These are phyloP conservation scores for Microtus pennsylvanicus DNA, from an alignment of 2,113 vertebrate genomes.

Conservation along the genomic window DNA sequence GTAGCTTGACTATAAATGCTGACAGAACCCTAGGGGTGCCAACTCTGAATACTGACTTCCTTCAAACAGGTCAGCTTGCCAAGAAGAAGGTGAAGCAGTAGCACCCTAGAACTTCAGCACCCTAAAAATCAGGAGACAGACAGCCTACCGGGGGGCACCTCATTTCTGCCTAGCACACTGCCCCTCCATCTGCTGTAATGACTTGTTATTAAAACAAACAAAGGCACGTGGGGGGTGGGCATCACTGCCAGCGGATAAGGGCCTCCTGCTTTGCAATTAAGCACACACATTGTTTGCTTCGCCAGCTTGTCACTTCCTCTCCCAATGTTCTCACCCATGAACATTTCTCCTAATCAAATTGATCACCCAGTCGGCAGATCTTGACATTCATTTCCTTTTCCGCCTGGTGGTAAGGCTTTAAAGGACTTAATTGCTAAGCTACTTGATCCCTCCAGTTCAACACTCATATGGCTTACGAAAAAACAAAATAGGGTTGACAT, in stretches of 20 bases:
- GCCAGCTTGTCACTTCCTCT: slow-evolving; percentile 42
- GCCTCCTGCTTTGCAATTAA: slow-evolving; percentile 71
- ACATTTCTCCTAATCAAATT: slow-evolving; percentile 63
- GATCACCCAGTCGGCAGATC: slow-evolving; percentile 48
- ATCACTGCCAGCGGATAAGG: slow-evolving; percentile 56
- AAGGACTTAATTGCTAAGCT: slow-evolving; percentile 62
- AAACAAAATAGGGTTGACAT: slow-evolving; percentile 23
- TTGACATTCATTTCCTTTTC: slow-evolving; percentile 62
- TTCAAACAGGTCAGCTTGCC: neutral
- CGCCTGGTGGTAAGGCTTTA: slow-evolving; percentile 18
- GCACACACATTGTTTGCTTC: slow-evolving; percentile 53
- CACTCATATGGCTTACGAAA: neutral
- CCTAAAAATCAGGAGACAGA: neutral
- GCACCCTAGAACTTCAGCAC: neutral
- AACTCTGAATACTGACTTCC: rapidly evolving
- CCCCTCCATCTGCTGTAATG: slow-evolving; percentile 54
- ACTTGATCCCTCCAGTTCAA: slow-evolving; percentile 36
- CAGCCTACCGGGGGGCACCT: neutral
- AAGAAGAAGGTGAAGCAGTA: neutral
- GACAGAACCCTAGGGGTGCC: neutral
- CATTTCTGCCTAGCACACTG: neutral
- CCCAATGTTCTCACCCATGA: slow-evolving; percentile 52
- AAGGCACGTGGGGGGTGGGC: neutral
- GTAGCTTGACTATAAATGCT: neutral
- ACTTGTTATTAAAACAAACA: slow-evolving; percentile 72